Evolutionary conservation across 2,888 invertebrate species (phyloP).

Genomic region (Campoplex capitator): DNA sequence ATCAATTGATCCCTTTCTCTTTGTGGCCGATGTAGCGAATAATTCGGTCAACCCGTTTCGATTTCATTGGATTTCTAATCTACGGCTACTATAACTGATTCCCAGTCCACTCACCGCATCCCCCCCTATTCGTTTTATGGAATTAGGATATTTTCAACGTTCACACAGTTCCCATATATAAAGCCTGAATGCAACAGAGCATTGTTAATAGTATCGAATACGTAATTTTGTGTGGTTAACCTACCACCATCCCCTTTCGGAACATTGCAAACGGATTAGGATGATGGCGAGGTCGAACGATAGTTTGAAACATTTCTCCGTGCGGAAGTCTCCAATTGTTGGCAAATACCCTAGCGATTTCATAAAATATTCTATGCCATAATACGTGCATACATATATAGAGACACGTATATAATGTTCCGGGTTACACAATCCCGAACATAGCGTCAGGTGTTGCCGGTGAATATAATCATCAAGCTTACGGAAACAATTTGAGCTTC

Average conservation of each 20-base stretch:
- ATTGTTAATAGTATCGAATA: constrained; percentile 44
- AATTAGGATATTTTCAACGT: constrained; percentile 40
- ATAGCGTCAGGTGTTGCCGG: constrained; percentile 59
- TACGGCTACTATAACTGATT: constrained; percentile 23
- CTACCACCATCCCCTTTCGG: neutral
- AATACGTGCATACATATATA: constrained; percentile 11
- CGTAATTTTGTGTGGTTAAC: constrained; percentile 40
- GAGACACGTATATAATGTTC: neutral
- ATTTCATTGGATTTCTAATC: constrained; percentile 49
- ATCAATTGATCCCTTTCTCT: constrained; percentile 46
- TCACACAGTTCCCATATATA: constrained; percentile 15
- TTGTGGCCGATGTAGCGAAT: constrained; percentile 42
- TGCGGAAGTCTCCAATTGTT: constrained; percentile 35
- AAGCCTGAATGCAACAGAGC: constrained; percentile 23
- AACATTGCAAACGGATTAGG: constrained; percentile 49
- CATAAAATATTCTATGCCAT: constrained; percentile 31
- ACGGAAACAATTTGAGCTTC: constrained; percentile 50
- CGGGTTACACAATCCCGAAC: constrained; percentile 6
- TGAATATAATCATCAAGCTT: constrained; percentile 53
- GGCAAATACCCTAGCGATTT: constrained; percentile 42
- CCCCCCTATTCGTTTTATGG: constrained; percentile 26
- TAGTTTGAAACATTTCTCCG: constrained; percentile 39
- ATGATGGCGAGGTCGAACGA: neutral
- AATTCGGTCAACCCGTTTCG: constrained; percentile 53
- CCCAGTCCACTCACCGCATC: neutral